A percentile compares a stretch with the other conserved stretches of the same genome.
Evolutionary conservation across 1,140 invertebrate genomes (phyloP).

Genomic region (Holotrichia oblita): DNA sequence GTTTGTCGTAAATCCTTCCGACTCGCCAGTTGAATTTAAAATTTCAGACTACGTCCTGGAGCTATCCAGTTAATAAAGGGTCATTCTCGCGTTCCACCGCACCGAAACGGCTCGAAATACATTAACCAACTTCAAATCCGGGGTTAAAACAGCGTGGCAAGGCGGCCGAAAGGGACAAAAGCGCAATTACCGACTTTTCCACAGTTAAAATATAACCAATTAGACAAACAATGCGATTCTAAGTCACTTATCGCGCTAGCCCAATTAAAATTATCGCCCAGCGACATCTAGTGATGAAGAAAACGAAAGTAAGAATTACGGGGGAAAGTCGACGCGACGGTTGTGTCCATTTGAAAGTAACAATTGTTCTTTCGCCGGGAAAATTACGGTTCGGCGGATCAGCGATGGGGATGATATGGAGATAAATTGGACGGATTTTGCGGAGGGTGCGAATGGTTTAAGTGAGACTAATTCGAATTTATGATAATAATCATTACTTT

Average conservation of each 20-base stretch:
- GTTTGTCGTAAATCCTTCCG: too few species aligned
- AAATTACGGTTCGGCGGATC: too few species aligned
- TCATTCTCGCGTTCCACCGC: not conserved
- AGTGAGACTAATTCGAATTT: too few species aligned
- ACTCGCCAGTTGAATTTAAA: conserved; percentile 1
- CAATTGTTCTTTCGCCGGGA: too few species aligned
- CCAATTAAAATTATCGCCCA: not conserved
- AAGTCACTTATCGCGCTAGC: not conserved
- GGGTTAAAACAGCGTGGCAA: not conserved
- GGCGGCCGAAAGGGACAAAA: not conserved
- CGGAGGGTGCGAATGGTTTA: too few species aligned
- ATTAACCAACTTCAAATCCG: not conserved
- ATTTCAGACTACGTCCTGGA: not conserved
- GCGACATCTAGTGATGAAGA: not conserved
- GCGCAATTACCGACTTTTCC: not conserved
- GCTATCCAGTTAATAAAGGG: not conserved
- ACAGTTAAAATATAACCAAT: not conserved
- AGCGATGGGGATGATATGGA: too few species aligned
- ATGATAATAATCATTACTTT: too few species aligned
- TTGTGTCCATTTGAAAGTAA: not conserved
- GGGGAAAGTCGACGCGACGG: not conserved
- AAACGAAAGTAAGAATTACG: not conserved
- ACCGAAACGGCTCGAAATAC: not conserved
- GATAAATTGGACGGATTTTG: too few species aligned
- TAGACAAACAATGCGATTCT: not conserved